These are phyloP conservation scores for Oreonectes daqikongensis DNA, from an alignment of 2,797 vertebrate species.

Conservation along the genomic window DNA sequence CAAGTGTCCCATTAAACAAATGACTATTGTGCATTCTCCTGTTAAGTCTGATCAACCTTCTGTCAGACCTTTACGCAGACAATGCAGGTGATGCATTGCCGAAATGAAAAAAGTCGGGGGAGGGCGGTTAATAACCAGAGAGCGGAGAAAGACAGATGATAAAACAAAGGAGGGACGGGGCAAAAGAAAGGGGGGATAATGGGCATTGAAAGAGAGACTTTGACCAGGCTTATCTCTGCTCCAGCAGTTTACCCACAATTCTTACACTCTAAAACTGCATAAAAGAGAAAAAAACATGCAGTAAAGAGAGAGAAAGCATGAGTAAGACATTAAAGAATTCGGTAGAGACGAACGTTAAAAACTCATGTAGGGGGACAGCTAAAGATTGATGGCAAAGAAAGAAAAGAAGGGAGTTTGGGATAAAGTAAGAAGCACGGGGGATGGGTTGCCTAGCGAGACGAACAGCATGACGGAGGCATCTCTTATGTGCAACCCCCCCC, in stretches of 20 bases:
- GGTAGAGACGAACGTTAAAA: conserved; percentile 34
- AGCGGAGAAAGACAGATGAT: conserved; percentile 78
- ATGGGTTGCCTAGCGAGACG: conserved; percentile 75
- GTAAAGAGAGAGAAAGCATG: not conserved
- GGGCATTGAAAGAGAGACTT: conserved; percentile 62
- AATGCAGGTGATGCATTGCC: conserved; percentile 79
- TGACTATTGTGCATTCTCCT: conserved; percentile 66
- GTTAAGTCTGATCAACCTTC: conserved; percentile 71
- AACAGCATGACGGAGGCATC: conserved; percentile 76
- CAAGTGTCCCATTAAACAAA: conserved; percentile 62
- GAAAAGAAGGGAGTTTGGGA: conserved; percentile 66
- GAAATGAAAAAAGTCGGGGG: conserved; percentile 51
- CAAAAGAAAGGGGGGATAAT: conserved; percentile 44
- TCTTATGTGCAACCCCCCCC: conserved; percentile 67
- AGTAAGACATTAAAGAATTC: not conserved
- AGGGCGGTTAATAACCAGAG: conserved; percentile 60
- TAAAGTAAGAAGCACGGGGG: conserved; percentile 59
- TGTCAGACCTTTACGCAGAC: conserved; percentile 66
- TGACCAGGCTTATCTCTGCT: conserved; percentile 65
- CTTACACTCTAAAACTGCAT: conserved; percentile 31
- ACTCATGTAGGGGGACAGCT: conserved; percentile 9
- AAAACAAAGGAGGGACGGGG: conserved; percentile 76
- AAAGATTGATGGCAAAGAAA: conserved; percentile 57
- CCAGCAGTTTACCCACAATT: conserved; percentile 53
- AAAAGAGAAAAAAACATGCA: conserved; percentile 20